Base-by-base conservation (phyloP, 2,888 invertebrate species). In the Volucella bombylans region DNA sequence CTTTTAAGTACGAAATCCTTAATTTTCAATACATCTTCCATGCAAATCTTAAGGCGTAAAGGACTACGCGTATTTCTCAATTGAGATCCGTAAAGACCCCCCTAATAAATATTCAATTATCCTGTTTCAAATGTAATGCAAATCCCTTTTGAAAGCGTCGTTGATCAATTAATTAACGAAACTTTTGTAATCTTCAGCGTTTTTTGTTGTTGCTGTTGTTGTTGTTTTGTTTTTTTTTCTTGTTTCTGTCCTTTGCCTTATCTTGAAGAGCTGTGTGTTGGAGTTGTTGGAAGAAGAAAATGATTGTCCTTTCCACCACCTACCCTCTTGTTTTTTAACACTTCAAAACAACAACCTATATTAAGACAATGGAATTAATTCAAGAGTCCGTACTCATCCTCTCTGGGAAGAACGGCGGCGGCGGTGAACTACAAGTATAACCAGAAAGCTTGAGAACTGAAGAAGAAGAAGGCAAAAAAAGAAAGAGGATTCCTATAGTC, bases 31-130 rank as follows among this genome's bases (percentile, higher is more conserved):
- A 76, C 57, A 76, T 57, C 47, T 55, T 14, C 50, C 65, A 68
- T 80, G 76, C 71, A 80, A 85, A 80, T 67, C 47, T 15, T 9
- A 15, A 38, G n/a, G 54, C 54, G 39, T 64, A 64, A 23, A 71
- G 57, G 15, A 65, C 64, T 64, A 45, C 12, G 23, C 15, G 55
- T 38, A 72, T 62, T 76, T 76, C 69, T 69, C 31, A 1, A 39
- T 78, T 64, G 23, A 67, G 69, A 76, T 47, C 62, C 59, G 49
- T 54, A 72, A 55, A 67, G 69, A 64, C 78, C 57, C 4, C 64
- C 73, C 86, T 87, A 88, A 87, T 88, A 87, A 88, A 88, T 88
- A 88, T 88, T 88, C 87, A 88, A 88, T 88, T 88, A 87, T 87
- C 78, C 82, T 71, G 86, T 87, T 86, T 85, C 67, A 72, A 85